Conservation (phyloP, 2,888 invertebrate genomes). For the Sarcophaga subvicina region DNA sequence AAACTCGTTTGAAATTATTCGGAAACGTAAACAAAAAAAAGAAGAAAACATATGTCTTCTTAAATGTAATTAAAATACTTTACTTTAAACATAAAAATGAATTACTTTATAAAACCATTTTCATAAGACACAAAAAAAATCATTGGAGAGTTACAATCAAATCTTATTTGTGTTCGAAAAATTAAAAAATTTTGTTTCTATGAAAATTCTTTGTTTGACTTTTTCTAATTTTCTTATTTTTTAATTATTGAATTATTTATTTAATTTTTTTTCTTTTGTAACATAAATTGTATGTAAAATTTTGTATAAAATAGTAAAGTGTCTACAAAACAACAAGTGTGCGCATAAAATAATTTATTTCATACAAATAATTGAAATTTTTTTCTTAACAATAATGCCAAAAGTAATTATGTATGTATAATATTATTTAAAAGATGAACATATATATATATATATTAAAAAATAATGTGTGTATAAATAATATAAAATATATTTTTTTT, state of each 20-base stretch:
- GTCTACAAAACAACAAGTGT: constrained; percentile 30
- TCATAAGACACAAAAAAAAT: no score
- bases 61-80: no score
- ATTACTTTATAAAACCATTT: no score
- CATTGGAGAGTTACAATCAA: no score
- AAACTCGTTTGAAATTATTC: no score
- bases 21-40: no score
- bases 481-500: constrained; percentile 38
- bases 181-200: not conserved
- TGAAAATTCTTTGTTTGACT: not conserved
- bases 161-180: no score
- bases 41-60: no score
- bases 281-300: not conserved
- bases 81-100: no score
- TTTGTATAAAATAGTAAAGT: not conserved
- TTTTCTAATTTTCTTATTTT: not conserved
- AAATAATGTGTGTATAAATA: constrained; percentile 26
- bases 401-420: constrained; percentile 60
- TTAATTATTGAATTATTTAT: not conserved
- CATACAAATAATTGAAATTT: not conserved
- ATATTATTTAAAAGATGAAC: no score
- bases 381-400: constrained; percentile 44
- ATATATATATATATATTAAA: constrained; percentile 20
- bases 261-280: not conserved
- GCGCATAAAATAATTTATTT: not conserved